Evolutionary conservation across 2,888 invertebrate genomes (phyloP).

Genomic region (Helleia helle): DNA sequence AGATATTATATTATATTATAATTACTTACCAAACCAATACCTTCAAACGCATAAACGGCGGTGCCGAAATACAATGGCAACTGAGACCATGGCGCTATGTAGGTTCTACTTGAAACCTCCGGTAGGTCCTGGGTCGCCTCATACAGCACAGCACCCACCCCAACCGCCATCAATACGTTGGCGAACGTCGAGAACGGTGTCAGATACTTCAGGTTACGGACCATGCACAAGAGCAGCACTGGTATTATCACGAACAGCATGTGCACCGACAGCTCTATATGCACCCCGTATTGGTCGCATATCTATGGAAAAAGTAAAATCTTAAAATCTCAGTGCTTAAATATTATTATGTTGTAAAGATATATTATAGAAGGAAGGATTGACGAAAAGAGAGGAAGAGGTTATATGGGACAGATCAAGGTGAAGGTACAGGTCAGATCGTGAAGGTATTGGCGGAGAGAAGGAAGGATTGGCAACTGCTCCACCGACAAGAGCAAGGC

Average conservation of each 20-base stretch:
- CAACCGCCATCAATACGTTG: constrained; percentile 85
- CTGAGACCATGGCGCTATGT: constrained; percentile 74
- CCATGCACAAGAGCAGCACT: constrained; percentile 81
- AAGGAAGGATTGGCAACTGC: no score
- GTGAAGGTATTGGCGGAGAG: no score
- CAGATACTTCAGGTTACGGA: constrained; percentile 89
- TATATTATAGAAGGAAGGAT: no score
- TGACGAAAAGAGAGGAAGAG: no score
- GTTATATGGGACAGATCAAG: no score
- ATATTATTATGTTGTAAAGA: no score
- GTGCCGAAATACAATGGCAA: constrained; percentile 96
- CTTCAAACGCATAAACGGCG: constrained; percentile 97
- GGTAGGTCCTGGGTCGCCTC: constrained; percentile 84
- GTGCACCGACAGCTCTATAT: constrained; percentile 78
- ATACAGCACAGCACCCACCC: constrained; percentile 84
- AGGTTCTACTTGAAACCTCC: constrained; percentile 69
- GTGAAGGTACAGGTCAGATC: no score
- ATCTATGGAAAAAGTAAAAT: constrained; percentile 69
- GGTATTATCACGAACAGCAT: constrained; percentile 84
- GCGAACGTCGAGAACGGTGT: constrained; percentile 95
- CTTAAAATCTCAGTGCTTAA: no score
- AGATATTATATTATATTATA: no score
- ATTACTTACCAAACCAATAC: constrained; percentile 88
- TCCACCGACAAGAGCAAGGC: no score
- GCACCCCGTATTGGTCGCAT: constrained; percentile 75